phyloP scores from a whole-genome alignment of 2,113 vertebrate genomes.

The Cricetomys ansorgei region DNA sequence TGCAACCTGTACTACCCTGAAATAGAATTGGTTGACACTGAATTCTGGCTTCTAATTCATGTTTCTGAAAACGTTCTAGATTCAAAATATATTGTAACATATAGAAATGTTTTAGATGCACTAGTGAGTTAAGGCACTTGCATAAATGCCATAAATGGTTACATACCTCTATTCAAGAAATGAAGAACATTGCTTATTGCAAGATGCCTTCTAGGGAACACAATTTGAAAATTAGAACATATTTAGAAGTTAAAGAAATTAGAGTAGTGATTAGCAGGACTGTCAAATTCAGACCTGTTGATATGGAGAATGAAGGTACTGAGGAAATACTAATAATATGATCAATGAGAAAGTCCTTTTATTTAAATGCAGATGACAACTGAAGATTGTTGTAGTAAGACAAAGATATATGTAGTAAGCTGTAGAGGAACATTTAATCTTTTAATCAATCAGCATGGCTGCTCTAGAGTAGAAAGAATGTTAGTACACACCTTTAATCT shows the following conservation, averaged over 20 bases:
- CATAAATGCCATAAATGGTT: background rate
- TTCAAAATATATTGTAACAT: background rate
- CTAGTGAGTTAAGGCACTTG: background rate
- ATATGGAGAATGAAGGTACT: background rate
- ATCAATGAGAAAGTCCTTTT: too few species aligned
- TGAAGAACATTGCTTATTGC: background rate
- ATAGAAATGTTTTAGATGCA: background rate
- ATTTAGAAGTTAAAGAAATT: background rate
- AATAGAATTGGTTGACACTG: background rate
- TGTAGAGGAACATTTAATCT: too few species aligned
- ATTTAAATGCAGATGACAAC: background rate
- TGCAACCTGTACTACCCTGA: accelerated
- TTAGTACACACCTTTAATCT: too few species aligned
- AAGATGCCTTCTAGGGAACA: background rate
- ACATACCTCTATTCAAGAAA: background rate
- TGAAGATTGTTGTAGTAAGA: accelerated
- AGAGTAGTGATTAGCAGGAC: background rate
- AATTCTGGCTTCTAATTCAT: background rate
- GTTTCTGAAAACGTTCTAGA: background rate
- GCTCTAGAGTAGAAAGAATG: too few species aligned
- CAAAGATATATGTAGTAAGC: accelerated
- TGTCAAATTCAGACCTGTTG: background rate
- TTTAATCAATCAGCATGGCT: too few species aligned
- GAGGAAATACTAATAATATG: too few species aligned
- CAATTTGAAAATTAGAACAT: background rate